Evolutionary conservation across 2,113 vertebrate species (phyloP).

Genomic region (Phalacrocorax brasilianus): DNA sequence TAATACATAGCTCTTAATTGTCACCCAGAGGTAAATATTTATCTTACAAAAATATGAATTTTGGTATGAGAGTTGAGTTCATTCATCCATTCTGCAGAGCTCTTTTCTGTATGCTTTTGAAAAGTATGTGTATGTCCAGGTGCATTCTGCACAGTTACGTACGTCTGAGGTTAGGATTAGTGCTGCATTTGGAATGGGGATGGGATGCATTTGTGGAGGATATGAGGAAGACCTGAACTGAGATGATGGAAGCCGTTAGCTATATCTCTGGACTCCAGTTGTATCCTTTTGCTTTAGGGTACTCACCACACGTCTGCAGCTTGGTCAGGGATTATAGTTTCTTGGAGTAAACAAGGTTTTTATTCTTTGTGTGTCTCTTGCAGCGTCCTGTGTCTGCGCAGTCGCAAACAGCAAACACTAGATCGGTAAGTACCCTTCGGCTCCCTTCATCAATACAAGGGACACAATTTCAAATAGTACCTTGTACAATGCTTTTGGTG

Average conservation of each 20-base stretch:
- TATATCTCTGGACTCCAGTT: not conserved
- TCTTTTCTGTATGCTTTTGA: not conserved
- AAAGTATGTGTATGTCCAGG: not conserved
- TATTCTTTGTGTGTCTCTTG: slow-evolving; percentile 68
- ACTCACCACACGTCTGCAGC: not conserved
- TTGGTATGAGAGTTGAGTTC: not conserved
- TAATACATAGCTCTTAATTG: not conserved
- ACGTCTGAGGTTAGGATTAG: not conserved
- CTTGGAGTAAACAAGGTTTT: slow-evolving; percentile 35
- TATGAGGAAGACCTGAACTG: not conserved
- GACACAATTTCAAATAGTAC: not conserved
- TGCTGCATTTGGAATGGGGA: not conserved
- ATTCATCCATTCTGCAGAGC: not conserved
- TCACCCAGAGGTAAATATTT: no score
- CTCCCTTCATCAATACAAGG: not conserved
- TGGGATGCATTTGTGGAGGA: not conserved
- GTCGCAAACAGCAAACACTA: slow-evolving; percentile 59
- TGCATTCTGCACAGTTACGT: not conserved
- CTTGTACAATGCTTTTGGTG: not conserved
- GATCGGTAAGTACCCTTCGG: slow-evolving; percentile 68
- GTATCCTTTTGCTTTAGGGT: not conserved
- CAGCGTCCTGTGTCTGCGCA: slow-evolving; percentile 75
- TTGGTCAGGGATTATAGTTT: not conserved
- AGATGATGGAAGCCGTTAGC: not conserved
- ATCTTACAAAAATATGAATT: not conserved